Evolutionary conservation across 2,888 invertebrate species (phyloP).

Genomic region (Troides aeacus): DNA sequence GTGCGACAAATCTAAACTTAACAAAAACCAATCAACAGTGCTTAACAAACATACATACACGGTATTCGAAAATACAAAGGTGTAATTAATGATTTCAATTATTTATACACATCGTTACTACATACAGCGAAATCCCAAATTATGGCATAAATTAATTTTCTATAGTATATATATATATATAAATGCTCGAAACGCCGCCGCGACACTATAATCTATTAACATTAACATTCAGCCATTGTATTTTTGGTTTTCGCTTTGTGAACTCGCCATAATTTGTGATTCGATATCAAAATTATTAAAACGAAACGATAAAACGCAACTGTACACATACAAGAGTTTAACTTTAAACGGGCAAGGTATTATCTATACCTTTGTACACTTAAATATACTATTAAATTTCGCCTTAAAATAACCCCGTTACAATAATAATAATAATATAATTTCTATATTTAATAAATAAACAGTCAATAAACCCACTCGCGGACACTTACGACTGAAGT

Average conservation of each 20-base stretch:
- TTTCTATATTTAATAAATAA: conserved; percentile 56
- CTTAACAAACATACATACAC: conserved; percentile 60
- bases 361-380: conserved; percentile 47
- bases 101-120: conserved; percentile 32
- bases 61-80: conserved; percentile 35
- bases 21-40: conserved; percentile 67
- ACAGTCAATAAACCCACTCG: conserved; percentile 48
- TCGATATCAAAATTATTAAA: not conserved
- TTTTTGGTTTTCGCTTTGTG: conserved; percentile 12
- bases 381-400: conserved; percentile 39
- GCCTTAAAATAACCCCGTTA: conserved; percentile 38
- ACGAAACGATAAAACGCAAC: not conserved
- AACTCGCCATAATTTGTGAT: conserved; percentile 24
- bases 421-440: conserved; percentile 40
- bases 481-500: conserved; percentile 36
- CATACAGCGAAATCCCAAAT: conserved; percentile 31
- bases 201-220: not conserved
- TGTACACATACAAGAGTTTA: not conserved
- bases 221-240: not conserved
- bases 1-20: conserved; percentile 63
- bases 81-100: conserved; percentile 35
- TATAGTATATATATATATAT: conserved; percentile 20
- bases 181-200: not conserved
- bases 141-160: conserved; percentile 12
- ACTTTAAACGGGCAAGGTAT: conserved; percentile 12